Conservation (phyloP, 2,888 invertebrate species). For the Chymomyza caudatula region DNA sequence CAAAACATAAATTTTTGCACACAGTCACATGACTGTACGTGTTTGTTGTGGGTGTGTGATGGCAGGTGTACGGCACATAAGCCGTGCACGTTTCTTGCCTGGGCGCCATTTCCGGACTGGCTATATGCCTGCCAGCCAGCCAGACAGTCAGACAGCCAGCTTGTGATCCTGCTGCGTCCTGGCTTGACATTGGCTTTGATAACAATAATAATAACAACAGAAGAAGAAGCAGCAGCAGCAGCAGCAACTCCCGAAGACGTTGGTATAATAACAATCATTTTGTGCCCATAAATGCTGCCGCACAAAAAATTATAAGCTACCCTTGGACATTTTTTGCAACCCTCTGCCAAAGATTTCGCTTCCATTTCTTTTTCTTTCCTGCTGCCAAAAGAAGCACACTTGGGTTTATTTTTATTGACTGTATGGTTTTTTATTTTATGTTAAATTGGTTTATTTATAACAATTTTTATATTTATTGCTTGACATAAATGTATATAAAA, state of each 20-base stretch:
- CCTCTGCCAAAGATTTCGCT: conserved; percentile 9
- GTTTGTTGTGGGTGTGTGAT: conserved; percentile 19
- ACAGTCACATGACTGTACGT: conserved; percentile 22
- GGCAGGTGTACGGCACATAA: conserved; percentile 33
- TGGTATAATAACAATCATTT: conserved; percentile 63
- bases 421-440: conserved; percentile 33
- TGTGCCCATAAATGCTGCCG: conserved; percentile 53
- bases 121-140: background rate
- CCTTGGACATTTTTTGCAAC: conserved; percentile 4
- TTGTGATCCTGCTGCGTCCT: conserved; percentile 7
- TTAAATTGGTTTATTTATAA: conserved; percentile 62
- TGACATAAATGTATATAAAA: conserved; percentile 10
- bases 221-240: background rate
- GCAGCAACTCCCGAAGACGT: background rate
- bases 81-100: conserved; percentile 47
- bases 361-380: background rate
- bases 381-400: background rate
- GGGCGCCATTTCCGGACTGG: conserved; percentile 33
- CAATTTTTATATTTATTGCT: conserved; percentile 51
- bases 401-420: conserved; percentile 46
- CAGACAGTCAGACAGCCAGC: no score
- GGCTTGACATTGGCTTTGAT: conserved; percentile 62
- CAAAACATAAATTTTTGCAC: conserved; percentile 62
- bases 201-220: conserved; percentile 65
- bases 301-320: conserved; percentile 10